Evolutionary conservation across 37 sponge, comb jelly and placozoan genomes (phyloP), one percentile per base, ranked within the genome.

Genomic region (Crambe crambe): DNA sequence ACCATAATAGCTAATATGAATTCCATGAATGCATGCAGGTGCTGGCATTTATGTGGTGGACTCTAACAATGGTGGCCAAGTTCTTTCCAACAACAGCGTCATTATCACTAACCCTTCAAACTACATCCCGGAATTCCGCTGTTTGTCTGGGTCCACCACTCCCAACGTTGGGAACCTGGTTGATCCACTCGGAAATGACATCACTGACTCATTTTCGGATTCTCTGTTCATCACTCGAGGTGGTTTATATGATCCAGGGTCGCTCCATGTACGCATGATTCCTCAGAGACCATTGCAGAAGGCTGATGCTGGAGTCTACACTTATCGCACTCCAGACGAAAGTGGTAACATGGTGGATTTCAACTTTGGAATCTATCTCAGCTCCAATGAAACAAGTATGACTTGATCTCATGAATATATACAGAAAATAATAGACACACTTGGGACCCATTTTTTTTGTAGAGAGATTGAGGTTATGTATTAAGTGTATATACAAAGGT

Each of bases 261-360:
- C 61, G 5, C 23, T 60, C 4, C 17, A 60, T 60, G 25, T 60
- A 25, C 23, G 61, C 4, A n/a, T n/a, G n/a, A n/a, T n/a, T n/a
- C 4, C 21, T 25, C 27, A 21, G 27, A 60, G 27, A 25, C 21
- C 6, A 20, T 26, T 60, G 6, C 21, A 20, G 23, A 4, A 25
- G 61, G 61, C 23, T 26, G 61, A 60, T 25, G 17, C 4, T 60
- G 71, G 71, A 37, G 42, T 70, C 12, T 70, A 70, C 71, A 70
- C 42, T 37, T 70, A 25, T 35, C 39, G 71, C 26, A 70, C 42
- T 26, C 42, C 71, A 41, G 71, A 70, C 38, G 71, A 70, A 39
- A 25, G 18, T 12, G 71, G 71, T 12, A 70, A 70, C 41, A 37
- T 70, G 5, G 22, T 70, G 38, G 71, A 70, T 9, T 18, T 70